These are phyloP conservation scores for Synanthedon tipuliformis DNA, from an alignment of 2,888 invertebrate species.

Conservation along the genomic window DNA sequence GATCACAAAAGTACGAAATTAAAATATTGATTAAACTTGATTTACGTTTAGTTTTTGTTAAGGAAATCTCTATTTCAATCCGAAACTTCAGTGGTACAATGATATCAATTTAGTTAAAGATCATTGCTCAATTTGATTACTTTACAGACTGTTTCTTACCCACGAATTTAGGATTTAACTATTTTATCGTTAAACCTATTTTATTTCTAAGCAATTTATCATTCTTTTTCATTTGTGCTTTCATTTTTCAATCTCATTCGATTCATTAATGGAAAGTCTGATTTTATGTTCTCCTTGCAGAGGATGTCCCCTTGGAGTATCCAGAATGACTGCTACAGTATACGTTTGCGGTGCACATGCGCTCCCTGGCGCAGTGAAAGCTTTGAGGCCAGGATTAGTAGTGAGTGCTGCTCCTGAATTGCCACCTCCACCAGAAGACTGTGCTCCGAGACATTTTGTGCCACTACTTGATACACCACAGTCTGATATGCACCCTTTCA, in stretches of 20 bases:
- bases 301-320: slow-evolving; percentile 71
- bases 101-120: too few species aligned
- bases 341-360: slow-evolving; percentile 86
- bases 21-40: too few species aligned
- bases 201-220: too few species aligned
- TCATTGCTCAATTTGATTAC: too few species aligned
- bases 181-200: too few species aligned
- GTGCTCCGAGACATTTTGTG: slow-evolving; percentile 75
- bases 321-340: slow-evolving; percentile 79
- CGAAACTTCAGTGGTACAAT: too few species aligned
- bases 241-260: too few species aligned
- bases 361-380: slow-evolving; percentile 75
- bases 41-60: too few species aligned
- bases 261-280: not conserved
- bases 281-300: slow-evolving; percentile 22
- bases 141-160: too few species aligned
- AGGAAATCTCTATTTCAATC: too few species aligned
- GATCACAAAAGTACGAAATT: too few species aligned
- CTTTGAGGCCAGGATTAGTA: slow-evolving; percentile 79
- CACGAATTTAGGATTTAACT: too few species aligned
- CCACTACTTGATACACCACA: slow-evolving; percentile 80
- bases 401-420: slow-evolving; percentile 88
- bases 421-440: slow-evolving; percentile 74
- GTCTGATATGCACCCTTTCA: slow-evolving; percentile 78
- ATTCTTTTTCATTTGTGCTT: not conserved